A percentile compares a stretch with the other conserved stretches of the same genome.
phyloP scores from a whole-genome alignment of 2,113 vertebrate species.

The Dascyllus trimaculatus region DNA sequence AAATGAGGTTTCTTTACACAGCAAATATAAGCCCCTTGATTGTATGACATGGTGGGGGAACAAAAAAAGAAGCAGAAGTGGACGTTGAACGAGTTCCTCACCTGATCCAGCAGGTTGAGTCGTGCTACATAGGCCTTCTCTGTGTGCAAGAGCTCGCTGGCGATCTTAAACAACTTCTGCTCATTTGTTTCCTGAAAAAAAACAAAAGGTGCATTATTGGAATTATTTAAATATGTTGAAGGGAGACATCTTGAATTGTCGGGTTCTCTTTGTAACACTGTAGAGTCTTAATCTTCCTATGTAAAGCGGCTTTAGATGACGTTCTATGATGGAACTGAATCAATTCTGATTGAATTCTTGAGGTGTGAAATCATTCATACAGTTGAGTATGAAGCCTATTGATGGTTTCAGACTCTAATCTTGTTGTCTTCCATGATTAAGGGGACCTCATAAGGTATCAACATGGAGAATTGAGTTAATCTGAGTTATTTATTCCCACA shows the following conservation, averaged over 20 bases:
- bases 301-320: background rate
- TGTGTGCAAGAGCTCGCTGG: slow-evolving; percentile 94
- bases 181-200: slow-evolving; percentile 92
- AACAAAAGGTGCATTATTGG: background rate
- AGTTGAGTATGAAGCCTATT: background rate
- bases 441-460: background rate
- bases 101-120: slow-evolving; percentile 91
- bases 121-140: slow-evolving; percentile 94
- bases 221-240: background rate
- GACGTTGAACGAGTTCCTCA: slow-evolving; percentile 50
- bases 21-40: background rate
- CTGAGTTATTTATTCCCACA: slow-evolving; percentile 4
- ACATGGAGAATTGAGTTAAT: background rate
- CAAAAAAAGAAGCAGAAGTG: slow-evolving; percentile 20
- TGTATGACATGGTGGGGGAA: background rate
- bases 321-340: no score
- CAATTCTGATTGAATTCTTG: no score
- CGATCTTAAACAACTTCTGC: slow-evolving; percentile 96
- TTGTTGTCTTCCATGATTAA: background rate
- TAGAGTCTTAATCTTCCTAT: no score
- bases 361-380: slow-evolving; percentile 1
- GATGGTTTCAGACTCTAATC: slow-evolving; percentile 20
- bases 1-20: background rate
- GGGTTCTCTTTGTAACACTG: no score
- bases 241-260: no score